These are phyloP conservation scores for Phaethornis superciliosus DNA, from an alignment of 2,113 vertebrate species.

Conservation along the genomic window DNA sequence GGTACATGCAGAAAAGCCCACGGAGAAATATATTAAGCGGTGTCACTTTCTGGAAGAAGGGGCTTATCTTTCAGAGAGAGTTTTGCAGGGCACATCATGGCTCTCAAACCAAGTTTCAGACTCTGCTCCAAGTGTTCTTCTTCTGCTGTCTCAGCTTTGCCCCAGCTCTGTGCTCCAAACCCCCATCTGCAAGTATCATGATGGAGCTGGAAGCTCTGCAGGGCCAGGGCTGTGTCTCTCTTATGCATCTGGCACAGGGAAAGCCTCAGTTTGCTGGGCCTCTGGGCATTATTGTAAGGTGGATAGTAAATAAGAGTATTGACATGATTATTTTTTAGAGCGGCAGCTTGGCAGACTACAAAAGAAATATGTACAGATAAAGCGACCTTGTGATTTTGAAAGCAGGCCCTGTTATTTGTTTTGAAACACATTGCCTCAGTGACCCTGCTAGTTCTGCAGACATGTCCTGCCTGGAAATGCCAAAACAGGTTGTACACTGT, in stretches of 20 bases:
- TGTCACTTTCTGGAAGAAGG: not conserved
- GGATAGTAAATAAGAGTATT: not conserved
- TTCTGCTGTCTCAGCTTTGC: not conserved
- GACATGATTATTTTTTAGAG: not conserved
- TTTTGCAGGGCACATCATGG: rapidly evolving
- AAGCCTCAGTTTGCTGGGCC: not conserved
- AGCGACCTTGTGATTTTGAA: conserved; percentile 48
- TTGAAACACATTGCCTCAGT: conserved; percentile 48
- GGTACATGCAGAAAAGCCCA: not conserved
- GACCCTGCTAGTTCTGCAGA: conserved; percentile 45
- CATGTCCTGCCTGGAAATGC: conserved; percentile 38
- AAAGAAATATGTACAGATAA: conserved; percentile 40
- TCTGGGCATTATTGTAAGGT: not conserved
- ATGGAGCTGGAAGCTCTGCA: not conserved
- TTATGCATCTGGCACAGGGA: not conserved
- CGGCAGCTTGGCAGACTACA: not conserved
- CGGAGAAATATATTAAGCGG: not conserved
- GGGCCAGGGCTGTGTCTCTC: not conserved
- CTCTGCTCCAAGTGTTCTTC: not conserved
- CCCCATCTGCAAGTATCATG: not conserved
- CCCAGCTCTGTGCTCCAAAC: rapidly evolving
- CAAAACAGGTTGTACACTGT: conserved; percentile 32
- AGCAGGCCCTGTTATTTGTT: conserved; percentile 12
- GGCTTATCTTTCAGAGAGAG: not conserved
- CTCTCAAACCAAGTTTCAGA: not conserved